Base-by-base conservation (phyloP, 2,797 vertebrate species). In the Podargus strigoides region DNA sequence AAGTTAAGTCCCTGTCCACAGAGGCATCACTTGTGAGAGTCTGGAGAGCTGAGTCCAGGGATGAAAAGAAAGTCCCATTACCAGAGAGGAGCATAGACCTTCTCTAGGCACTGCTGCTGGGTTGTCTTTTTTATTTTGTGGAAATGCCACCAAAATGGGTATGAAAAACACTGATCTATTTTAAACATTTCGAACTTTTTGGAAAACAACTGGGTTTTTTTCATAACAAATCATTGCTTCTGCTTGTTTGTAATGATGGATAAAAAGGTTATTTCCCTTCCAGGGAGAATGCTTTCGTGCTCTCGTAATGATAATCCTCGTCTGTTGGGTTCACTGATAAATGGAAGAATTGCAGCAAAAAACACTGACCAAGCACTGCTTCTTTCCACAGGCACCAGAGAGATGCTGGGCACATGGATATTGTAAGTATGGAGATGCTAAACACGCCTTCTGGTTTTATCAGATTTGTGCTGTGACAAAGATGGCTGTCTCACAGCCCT, bases 351-450 rank as follows among this genome's bases (percentile, higher is more conserved):
- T n/a, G 23, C 55, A 78, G 14, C 32, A 84, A 32, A 36, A 86
- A 73, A 84, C 59, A 69, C 73, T 97, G 72, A 97, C 46, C 20
- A 44, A 73, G 63, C 10, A 28, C 77, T 94, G 66, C 55, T 89
- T 97, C 47, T 95, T 55, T 79, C 55, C 87, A 78, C 91, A 97
- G 96, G 63, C 50, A 39, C 22, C 28, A 0, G 42, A 7, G 18
- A 8, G 14, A 1, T 98, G 98, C 63, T 83, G 92, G 75, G 97
- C 96, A 55, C 97, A 98, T 0, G 97, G 93, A 94, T n/a, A 36
- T 50, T 89, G 98, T 98, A 89, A 98, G 98, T 98, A 97, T 63
- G 23, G 73, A 83, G 46, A 72, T 64, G 27, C 20, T 58, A 80
- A 13, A 84, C 14, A 12, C 3, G 1, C 17, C 62, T 64, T 77